phyloP scores from a whole-genome alignment of 2,888 invertebrate genomes.

The Drosophila eohydei region DNA sequence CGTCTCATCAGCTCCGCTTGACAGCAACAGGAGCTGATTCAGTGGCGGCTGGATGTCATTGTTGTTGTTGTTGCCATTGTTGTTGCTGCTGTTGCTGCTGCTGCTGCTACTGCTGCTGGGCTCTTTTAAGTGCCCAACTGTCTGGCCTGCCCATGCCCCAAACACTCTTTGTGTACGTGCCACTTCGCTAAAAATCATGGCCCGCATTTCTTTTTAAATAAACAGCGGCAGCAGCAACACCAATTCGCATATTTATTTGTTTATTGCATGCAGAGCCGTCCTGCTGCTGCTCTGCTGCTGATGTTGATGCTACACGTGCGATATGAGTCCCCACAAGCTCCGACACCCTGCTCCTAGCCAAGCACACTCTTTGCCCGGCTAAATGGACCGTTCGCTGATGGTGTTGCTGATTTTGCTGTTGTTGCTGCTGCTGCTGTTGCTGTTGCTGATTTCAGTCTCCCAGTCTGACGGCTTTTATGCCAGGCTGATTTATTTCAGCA shows the following conservation, averaged over 20 bases:
- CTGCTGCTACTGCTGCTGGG: conserved; percentile 33
- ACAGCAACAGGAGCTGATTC: conserved; percentile 70
- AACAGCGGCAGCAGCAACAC: conserved; percentile 60
- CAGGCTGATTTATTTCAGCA: conserved; percentile 71
- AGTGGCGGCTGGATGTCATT: conserved; percentile 24
- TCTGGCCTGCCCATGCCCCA: conserved; percentile 57
- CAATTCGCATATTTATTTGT: conserved; percentile 73
- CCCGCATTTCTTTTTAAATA: conserved; percentile 75
- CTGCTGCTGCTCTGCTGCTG: conserved; percentile 24
- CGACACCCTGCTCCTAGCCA: not conserved
- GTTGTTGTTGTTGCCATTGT: conserved; percentile 23
- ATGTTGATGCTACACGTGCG: conserved; percentile 54
- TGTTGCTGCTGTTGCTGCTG: conserved; percentile 14
- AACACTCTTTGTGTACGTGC: conserved; percentile 66
- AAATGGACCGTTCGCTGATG: conserved; percentile 42
- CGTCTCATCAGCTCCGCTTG: conserved; percentile 59
- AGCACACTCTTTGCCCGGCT: conserved; percentile 1
- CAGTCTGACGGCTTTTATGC: conserved; percentile 41
- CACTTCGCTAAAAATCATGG: conserved; percentile 77
- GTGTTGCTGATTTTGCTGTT: conserved; percentile 49
- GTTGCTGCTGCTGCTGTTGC: conserved; percentile 43
- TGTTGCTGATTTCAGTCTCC: conserved; percentile 22
- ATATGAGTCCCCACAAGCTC: conserved; percentile 27
- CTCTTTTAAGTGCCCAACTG: conserved; percentile 70
- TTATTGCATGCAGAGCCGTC: conserved; percentile 65